These are phyloP conservation scores for Poicephalus gulielmi DNA, from an alignment of 2,113 vertebrate species.

Conservation along the genomic window DNA sequence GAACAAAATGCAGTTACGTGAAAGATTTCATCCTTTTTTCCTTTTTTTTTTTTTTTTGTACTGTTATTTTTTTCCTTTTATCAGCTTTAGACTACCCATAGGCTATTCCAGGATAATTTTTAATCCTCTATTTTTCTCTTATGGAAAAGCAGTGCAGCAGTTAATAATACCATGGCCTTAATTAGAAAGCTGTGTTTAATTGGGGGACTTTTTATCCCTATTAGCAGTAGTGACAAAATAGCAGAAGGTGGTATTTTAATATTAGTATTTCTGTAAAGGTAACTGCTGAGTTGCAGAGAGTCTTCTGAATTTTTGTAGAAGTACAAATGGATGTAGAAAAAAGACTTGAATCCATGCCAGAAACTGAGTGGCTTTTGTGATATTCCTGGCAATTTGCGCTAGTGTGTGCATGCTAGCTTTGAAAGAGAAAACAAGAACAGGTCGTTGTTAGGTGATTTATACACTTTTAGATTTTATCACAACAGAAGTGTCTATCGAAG, in stretches of 20 bases:
- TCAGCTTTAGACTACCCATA: not conserved
- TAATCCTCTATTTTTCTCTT: constrained; percentile 3
- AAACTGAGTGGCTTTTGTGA: not conserved
- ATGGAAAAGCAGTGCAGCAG: not conserved
- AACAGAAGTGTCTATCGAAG: not conserved
- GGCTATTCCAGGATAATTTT: constrained; percentile 15
- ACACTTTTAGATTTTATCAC: not conserved
- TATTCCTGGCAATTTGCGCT: not conserved
- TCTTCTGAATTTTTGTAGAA: not conserved
- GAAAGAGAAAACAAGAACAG: not conserved
- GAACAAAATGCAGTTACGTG: not conserved
- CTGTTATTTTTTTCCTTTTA: constrained; percentile 9
- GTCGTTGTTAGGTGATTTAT: not conserved
- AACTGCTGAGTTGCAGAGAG: not conserved
- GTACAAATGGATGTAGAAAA: not conserved
- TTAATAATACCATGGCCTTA: constrained; percentile 30
- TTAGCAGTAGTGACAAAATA: constrained; percentile 17
- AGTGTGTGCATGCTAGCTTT: not conserved
- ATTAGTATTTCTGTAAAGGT: constrained; percentile 4
- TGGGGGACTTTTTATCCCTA: constrained; percentile 23
- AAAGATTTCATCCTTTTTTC: not conserved
- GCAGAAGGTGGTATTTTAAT: constrained; percentile 11
- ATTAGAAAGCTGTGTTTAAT: constrained; percentile 50
- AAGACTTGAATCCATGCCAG: not conserved
- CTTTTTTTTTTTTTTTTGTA: not conserved